Percentiles rank a stretch among this genome's conserved stretches.
Conservation (phyloP, 1,140 invertebrate genomes). For the Drosophila pachea region DNA sequence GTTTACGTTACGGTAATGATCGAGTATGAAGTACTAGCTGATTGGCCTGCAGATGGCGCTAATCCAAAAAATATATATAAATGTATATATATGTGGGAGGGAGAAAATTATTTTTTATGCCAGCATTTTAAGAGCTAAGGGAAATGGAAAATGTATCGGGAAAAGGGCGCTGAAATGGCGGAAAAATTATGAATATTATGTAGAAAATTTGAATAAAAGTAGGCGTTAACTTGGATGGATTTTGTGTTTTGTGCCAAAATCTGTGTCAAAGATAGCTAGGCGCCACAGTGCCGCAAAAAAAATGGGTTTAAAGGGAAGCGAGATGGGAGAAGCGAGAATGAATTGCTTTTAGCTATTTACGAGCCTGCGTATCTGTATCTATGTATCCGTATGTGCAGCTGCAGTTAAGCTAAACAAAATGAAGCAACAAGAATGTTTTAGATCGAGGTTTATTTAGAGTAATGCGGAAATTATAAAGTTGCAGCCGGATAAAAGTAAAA, state of each 20-base stretch:
- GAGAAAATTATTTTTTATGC: not conserved
- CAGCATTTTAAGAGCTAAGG: conserved; percentile 6
- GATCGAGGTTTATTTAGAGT: conserved; percentile 52
- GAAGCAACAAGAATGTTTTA: conserved; percentile 29
- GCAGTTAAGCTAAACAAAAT: conserved; percentile 55
- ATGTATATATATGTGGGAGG: too few relatives aligned
- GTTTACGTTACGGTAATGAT: conserved; percentile 28
- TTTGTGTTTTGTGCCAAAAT: conserved; percentile 22
- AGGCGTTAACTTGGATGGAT: conserved; percentile 21
- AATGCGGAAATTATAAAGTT: conserved; percentile 73
- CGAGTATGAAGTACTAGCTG: conserved; percentile 15
- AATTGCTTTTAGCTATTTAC: conserved; percentile 55
- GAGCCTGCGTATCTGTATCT: conserved; percentile 35
- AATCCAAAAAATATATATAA: not conserved
- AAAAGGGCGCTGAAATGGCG: not conserved
- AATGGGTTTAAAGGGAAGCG: conserved; percentile 10
- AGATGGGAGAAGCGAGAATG: conserved; percentile 9
- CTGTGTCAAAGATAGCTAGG: conserved; percentile 46
- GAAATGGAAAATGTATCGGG: conserved; percentile 6
- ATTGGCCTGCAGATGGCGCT: conserved; percentile 27
- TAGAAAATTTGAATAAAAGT: conserved; percentile 11
- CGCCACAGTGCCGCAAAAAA: conserved; percentile 22
- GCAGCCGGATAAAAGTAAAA: conserved; percentile 39
- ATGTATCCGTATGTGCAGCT: conserved; percentile 30
- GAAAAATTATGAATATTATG: not conserved